These are phyloP conservation scores for Solea senegalensis DNA, from an alignment of 2,113 vertebrate genomes.

Conservation along the genomic window DNA sequence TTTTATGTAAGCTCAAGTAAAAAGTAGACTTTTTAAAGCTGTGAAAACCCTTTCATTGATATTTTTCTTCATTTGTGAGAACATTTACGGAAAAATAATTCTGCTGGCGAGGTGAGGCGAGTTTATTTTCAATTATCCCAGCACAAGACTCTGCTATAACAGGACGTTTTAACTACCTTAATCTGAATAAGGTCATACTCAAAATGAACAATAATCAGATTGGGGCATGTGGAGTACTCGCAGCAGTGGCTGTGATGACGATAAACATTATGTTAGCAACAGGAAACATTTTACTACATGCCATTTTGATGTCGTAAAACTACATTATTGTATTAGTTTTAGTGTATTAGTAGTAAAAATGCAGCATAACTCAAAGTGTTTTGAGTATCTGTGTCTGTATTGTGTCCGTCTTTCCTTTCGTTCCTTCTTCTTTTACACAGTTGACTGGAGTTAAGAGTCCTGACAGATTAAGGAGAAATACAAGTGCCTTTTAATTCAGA, in stretches of 20 bases:
- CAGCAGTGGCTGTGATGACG: too few species aligned
- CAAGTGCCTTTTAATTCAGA: neutral
- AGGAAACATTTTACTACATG: too few species aligned
- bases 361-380: too few species aligned
- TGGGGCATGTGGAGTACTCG: too few species aligned
- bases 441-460: neutral
- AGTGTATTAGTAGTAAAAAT: too few species aligned
- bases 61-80: neutral
- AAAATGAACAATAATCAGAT: too few species aligned
- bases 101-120: slow-evolving; percentile 4
- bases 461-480: neutral
- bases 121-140: neutral
- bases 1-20: neutral
- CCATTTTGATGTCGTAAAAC: too few species aligned
- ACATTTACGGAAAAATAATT: neutral
- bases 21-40: neutral
- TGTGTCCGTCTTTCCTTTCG: too few species aligned
- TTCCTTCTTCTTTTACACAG: neutral
- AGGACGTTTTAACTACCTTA: neutral
- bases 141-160: neutral
- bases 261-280: too few species aligned
- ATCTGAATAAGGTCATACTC: too few species aligned
- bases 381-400: too few species aligned
- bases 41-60: accelerated
- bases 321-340: too few species aligned